Percentiles rank a stretch among this genome's conserved stretches.
These are phyloP conservation scores for Reinhardtius hippoglossoides DNA, from an alignment of 2,113 vertebrate species.

Conservation along the genomic window DNA sequence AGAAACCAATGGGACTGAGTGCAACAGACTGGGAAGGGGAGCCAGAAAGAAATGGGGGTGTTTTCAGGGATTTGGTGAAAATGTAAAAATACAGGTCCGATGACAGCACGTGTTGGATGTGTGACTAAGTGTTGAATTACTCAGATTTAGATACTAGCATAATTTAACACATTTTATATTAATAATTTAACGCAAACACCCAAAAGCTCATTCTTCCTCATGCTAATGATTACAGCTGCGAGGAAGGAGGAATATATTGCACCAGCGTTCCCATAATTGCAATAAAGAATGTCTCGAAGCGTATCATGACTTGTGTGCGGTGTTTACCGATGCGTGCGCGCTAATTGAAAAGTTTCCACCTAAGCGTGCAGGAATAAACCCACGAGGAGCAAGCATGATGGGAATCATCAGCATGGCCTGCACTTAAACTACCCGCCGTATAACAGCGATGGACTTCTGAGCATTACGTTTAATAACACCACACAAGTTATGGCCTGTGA, in stretches of 20 bases:
- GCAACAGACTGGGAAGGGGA: background rate
- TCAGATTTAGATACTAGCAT: conserved; percentile 23
- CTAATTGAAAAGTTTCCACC: conserved; percentile 52
- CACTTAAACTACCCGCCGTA: conserved; percentile 14
- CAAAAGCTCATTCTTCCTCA: conserved; percentile 8
- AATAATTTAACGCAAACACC: conserved; percentile 40
- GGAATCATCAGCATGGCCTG: background rate
- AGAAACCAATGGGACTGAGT: too few species aligned
- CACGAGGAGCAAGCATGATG: background rate
- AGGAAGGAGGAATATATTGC: conserved; percentile 6
- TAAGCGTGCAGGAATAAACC: background rate
- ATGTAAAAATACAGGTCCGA: background rate
- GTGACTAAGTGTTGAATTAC: conserved; percentile 1
- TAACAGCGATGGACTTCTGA: conserved; percentile 38
- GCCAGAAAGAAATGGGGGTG: background rate
- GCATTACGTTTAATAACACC: conserved; percentile 51
- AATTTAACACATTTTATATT: conserved; percentile 25
- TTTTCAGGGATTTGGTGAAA: background rate
- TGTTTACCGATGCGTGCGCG: conserved; percentile 47
- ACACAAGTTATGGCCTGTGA: conserved; percentile 47
- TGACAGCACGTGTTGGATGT: background rate
- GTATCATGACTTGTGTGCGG: conserved; percentile 30
- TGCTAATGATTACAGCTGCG: conserved; percentile 34
- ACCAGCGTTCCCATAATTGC: conserved; percentile 32
- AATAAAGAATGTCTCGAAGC: conserved; percentile 48